Evolutionary conservation across 2,888 invertebrate species (phyloP).

Genomic region (Oscheius sp.): DNA sequence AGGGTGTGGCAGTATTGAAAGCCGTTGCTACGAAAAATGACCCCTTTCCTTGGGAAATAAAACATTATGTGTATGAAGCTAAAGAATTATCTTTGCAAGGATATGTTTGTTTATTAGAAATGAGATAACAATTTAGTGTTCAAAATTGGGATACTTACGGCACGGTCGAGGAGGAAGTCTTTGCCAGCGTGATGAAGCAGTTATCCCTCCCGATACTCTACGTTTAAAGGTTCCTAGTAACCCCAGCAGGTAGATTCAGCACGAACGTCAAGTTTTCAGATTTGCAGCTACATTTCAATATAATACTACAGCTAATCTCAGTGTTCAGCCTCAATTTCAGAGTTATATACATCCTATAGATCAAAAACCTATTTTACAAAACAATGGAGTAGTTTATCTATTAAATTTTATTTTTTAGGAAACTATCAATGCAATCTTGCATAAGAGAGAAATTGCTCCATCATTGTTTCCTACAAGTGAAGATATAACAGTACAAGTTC

Average conservation of each 20-base stretch:
- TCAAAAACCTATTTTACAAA: too few relatives aligned
- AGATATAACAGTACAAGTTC: background rate
- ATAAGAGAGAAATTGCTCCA: too few relatives aligned
- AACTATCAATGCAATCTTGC: too few relatives aligned
- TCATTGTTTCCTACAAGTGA: too few relatives aligned
- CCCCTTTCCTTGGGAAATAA: background rate
- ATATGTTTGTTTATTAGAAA: background rate
- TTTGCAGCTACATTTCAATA: too few relatives aligned
- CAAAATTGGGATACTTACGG: background rate
- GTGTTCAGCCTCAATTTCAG: too few relatives aligned
- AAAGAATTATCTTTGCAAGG: conserved; percentile 1
- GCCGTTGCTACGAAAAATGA: background rate
- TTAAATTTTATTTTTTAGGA: too few relatives aligned
- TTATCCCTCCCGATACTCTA: background rate
- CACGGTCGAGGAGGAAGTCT: background rate
- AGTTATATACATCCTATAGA: too few relatives aligned
- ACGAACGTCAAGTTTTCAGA: too few relatives aligned
- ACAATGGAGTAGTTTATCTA: too few relatives aligned
- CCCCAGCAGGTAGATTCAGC: background rate
- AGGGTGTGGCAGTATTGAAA: background rate
- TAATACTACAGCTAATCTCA: too few relatives aligned
- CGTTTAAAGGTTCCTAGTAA: background rate
- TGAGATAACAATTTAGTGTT: background rate
- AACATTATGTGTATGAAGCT: background rate
- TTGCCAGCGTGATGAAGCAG: background rate